Evolutionary conservation across 2,888 invertebrate species (phyloP).

Genomic region (Andrena hattorfiana): DNA sequence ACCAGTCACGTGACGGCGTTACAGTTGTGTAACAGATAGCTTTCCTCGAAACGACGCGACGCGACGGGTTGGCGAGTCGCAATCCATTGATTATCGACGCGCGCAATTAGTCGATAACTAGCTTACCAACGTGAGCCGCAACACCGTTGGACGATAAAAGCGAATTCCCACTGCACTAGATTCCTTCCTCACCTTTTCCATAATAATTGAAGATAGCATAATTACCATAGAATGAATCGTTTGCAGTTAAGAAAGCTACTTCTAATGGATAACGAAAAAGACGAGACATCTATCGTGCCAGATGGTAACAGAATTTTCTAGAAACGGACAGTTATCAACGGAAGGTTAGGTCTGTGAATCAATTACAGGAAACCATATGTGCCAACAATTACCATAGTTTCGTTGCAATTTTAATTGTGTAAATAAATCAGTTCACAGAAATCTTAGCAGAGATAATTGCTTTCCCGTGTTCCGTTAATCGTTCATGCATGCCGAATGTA

Average conservation of each 20-base stretch:
- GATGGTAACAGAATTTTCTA: background rate
- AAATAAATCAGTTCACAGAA: background rate
- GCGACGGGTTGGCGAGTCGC: conserved; percentile 1
- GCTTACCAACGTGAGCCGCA: background rate
- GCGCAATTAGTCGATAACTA: conserved; percentile 5
- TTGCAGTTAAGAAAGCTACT: background rate
- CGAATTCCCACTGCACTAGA: background rate
- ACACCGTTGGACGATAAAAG: background rate
- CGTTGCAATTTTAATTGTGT: background rate
- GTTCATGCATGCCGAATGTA: background rate
- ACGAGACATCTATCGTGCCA: background rate
- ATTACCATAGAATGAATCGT: background rate
- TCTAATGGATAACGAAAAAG: too few species aligned
- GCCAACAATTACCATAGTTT: background rate
- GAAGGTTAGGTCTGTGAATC: conserved; percentile 55
- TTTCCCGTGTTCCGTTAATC: background rate
- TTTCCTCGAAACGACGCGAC: conserved; percentile 19
- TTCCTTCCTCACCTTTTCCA: too few species aligned
- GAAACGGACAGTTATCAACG: conserved; percentile 42
- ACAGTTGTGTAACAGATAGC: conserved; percentile 21
- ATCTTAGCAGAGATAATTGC: background rate
- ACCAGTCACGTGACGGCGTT: conserved; percentile 20
- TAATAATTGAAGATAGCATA: background rate
- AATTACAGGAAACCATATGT: conserved; percentile 45
- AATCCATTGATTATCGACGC: conserved; percentile 6